Conservation (phyloP, 2,888 invertebrate species). For the Blera fallax region DNA sequence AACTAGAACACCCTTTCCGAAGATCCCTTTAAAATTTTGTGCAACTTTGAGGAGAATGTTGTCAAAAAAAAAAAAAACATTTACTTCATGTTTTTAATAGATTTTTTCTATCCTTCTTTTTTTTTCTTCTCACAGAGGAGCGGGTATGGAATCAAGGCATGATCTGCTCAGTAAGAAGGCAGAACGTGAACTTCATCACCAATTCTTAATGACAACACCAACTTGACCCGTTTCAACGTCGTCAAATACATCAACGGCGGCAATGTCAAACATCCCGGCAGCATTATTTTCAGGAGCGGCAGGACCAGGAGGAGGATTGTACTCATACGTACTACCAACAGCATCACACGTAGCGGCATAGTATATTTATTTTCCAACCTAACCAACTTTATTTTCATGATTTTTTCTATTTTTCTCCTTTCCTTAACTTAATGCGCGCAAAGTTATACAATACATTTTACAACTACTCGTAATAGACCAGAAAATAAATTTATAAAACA, state of each 20-base stretch:
- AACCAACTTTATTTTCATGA: constrained; percentile 39
- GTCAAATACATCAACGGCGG: constrained; percentile 64
- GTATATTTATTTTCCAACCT: constrained; percentile 71
- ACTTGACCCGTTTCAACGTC: constrained; percentile 81
- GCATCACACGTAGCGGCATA: constrained; percentile 80
- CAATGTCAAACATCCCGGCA: constrained; percentile 74
- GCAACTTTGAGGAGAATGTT: neutral
- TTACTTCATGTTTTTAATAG: neutral
- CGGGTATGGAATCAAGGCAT: constrained; percentile 82
- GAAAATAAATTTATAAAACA: neutral
- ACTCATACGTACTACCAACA: constrained; percentile 80
- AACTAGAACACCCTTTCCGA: neutral
- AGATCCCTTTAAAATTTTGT: neutral
- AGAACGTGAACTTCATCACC: constrained; percentile 81
- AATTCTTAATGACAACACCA: constrained; percentile 82
- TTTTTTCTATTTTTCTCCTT: neutral
- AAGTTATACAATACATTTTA: constrained; percentile 73
- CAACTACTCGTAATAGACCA: constrained; percentile 34
- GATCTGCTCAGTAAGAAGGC: constrained; percentile 81
- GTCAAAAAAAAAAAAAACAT: neutral
- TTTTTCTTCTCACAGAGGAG: constrained; percentile 79
- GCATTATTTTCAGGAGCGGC: constrained; percentile 75
- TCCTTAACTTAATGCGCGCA: constrained; percentile 60
- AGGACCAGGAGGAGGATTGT: constrained; percentile 77
- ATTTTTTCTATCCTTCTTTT: neutral